These are phyloP conservation scores for Semotilus atromaculatus DNA, from an alignment of 2,797 vertebrate genomes.

Conservation along the genomic window DNA sequence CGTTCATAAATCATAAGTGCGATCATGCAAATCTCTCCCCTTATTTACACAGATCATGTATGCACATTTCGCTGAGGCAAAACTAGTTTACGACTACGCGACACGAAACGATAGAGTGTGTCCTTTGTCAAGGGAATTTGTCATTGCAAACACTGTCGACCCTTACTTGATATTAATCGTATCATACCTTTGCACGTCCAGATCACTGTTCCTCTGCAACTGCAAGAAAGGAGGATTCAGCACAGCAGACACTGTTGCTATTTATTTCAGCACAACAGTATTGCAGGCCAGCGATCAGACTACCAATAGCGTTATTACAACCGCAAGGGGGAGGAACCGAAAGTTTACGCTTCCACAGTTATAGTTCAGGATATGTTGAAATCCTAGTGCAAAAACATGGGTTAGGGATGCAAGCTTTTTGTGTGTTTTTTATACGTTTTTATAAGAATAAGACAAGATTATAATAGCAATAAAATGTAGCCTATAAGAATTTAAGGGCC, in stretches of 20 bases:
- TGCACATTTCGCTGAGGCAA: background rate
- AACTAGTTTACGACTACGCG: background rate
- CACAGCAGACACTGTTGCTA: constrained; percentile 3
- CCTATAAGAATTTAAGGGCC: background rate
- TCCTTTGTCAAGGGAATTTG: background rate
- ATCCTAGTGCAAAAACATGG: background rate
- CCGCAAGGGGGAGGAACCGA: constrained; percentile 14
- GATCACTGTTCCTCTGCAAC: constrained; percentile 7
- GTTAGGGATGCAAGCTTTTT: background rate
- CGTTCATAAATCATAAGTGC: background rate
- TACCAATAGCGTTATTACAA: constrained; percentile 44
- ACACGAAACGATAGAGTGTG: background rate
- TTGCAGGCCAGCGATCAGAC: background rate
- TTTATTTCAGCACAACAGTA: constrained; percentile 41
- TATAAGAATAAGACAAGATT: background rate
- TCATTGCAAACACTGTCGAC: background rate
- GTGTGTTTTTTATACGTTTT: background rate
- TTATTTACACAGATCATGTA: background rate
- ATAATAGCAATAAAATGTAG: background rate
- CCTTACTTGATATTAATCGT: background rate
- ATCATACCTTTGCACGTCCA: constrained; percentile 46
- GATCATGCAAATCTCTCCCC: background rate
- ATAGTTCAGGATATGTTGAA: background rate
- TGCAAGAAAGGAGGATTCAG: constrained; percentile 21
- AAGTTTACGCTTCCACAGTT: background rate